These are phyloP conservation scores for Seriola aureovittata DNA, from an alignment of 2,113 vertebrate genomes.

Conservation along the genomic window DNA sequence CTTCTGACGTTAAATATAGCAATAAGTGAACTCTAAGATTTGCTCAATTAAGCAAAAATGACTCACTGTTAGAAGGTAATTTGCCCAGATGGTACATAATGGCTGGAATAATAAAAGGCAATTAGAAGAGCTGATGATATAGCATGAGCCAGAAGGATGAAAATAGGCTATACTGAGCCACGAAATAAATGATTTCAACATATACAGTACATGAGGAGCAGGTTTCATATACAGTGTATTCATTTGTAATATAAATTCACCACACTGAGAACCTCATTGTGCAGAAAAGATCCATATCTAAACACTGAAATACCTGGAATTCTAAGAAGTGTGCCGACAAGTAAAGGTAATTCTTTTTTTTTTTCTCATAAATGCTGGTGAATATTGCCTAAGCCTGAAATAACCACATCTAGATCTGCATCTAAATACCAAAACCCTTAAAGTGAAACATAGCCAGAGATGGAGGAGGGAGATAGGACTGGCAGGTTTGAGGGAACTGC, in stretches of 20 bases:
- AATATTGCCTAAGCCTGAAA: slow-evolving; percentile 41
- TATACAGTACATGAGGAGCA: not conserved
- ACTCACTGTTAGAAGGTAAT: slow-evolving; percentile 67
- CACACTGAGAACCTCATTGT: not conserved
- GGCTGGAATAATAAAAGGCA: slow-evolving; percentile 51
- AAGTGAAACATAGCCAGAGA: slow-evolving; percentile 59
- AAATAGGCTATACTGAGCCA: not conserved
- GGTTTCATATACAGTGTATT: not conserved
- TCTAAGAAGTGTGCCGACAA: not conserved
- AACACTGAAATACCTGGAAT: not conserved
- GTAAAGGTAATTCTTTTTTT: slow-evolving; percentile 2
- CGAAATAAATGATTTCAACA: not conserved
- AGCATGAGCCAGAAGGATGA: slow-evolving; percentile 17
- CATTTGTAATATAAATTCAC: slow-evolving; percentile 14
- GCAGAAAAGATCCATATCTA: slow-evolving; percentile 17
- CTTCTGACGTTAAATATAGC: slow-evolving; percentile 62
- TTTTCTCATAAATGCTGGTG: not conserved
- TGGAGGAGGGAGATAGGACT: slow-evolving; percentile 52
- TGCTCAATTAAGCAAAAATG: slow-evolving; percentile 75
- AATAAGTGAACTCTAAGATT: slow-evolving; percentile 28
- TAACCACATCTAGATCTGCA: slow-evolving; percentile 45
- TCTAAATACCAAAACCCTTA: slow-evolving; percentile 53
- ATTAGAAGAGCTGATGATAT: slow-evolving; percentile 26
- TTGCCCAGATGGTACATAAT: slow-evolving; percentile 61
- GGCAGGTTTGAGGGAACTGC: slow-evolving; percentile 27